A percentile compares a stretch with the other conserved stretches of the same genome.
These are phyloP conservation scores for Passerculus sandwichensis DNA, from an alignment of 2,797 vertebrate genomes.

Conservation along the genomic window DNA sequence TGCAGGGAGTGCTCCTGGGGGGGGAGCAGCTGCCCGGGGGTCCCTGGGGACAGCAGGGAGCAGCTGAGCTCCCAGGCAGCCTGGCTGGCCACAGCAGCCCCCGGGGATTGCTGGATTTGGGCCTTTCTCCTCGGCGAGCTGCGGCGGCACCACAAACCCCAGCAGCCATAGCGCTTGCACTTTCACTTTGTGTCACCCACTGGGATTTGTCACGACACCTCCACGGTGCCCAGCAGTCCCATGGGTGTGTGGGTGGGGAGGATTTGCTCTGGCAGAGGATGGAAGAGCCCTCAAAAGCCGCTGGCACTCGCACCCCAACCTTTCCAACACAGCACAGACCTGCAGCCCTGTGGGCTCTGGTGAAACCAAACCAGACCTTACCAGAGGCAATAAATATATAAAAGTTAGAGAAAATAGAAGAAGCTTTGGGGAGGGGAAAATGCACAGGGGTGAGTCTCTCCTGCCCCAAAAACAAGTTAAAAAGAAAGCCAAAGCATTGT, in stretches of 20 bases:
- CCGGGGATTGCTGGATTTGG: neutral
- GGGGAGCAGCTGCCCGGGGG: neutral
- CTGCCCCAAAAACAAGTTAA: neutral
- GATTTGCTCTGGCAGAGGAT: neutral
- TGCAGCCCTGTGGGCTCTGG: accelerated
- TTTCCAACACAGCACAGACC: accelerated
- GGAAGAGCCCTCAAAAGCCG: neutral
- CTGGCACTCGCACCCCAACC: accelerated
- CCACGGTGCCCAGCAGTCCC: accelerated
- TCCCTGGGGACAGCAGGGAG: neutral
- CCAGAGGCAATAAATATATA: neutral
- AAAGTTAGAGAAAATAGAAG: neutral
- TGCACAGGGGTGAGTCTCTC: neutral
- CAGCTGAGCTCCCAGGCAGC: neutral
- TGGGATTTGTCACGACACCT: neutral
- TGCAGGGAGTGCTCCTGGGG: accelerated
- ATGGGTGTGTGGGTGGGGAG: neutral
- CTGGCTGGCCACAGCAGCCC: neutral
- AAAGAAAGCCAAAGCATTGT: neutral
- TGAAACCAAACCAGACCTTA: neutral
- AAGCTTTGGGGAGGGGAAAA: neutral
- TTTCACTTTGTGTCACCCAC: slow-evolving; percentile 29
- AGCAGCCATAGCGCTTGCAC: neutral
- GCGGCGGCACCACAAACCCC: neutral
- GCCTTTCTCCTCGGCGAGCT: neutral